These are phyloP conservation scores for Rhynchotus rufescens DNA, from an alignment of 2,797 vertebrate species.

Conservation along the genomic window DNA sequence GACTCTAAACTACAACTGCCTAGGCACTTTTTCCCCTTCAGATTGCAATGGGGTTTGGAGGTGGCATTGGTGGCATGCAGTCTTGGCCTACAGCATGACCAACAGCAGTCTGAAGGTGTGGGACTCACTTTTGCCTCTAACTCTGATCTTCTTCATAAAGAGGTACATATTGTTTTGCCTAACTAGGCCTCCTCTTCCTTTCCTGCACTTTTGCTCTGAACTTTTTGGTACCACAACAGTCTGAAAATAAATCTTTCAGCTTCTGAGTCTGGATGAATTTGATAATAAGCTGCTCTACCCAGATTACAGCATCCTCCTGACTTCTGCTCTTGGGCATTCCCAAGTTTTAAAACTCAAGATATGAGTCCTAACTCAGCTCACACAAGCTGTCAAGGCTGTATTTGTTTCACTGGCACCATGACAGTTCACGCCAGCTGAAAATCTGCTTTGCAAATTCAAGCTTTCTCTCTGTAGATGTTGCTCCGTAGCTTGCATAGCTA, in stretches of 20 bases:
- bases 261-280: not conserved
- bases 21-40: not conserved
- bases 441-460: not conserved
- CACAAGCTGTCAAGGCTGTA: not conserved
- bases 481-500: not conserved
- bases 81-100: not conserved
- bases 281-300: not conserved
- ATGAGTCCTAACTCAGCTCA: not conserved
- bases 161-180: not conserved
- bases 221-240: not conserved
- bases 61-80: not conserved
- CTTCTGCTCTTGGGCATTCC: not conserved
- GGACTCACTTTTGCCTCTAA: not conserved
- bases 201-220: not conserved
- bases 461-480: not conserved
- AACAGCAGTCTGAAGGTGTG: accelerated
- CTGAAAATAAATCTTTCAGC: not conserved
- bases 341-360: not conserved
- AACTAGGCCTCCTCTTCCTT: not conserved
- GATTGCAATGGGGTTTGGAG: not conserved
- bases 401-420: not conserved
- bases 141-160: not conserved
- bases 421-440: conserved; percentile 12
- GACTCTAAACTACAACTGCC: not conserved
- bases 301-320: not conserved